Evolutionary conservation across 1,140 invertebrate species (phyloP), one percentile per base, ranked within the genome.

Genomic region (Melipona quadrifasciata): DNA sequence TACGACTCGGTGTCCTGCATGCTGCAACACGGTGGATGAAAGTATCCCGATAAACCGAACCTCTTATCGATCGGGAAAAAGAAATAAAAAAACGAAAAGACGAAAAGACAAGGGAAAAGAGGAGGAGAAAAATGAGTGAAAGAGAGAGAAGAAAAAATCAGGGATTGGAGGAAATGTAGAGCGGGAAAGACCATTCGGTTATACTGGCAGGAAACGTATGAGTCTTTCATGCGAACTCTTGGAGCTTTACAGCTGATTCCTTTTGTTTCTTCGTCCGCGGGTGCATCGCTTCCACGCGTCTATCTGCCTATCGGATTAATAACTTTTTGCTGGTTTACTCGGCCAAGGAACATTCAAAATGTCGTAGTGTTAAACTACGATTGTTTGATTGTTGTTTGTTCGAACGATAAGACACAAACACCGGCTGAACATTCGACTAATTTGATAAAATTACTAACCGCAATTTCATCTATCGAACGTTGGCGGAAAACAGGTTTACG

Each of bases 141-240:
- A 61, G 58, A 61, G 76, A 67, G 21, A 77, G 68, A 39, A 1
- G 17, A 21, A 31, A 27, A 24, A 12, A 68, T 58, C 61, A 34
- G 58, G 31, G 67, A 65, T 27, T 8, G 57, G 53, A 8, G 31
- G 73, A 75, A 75, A 47, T 19, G 51, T 73, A 34, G 55, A 68
- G 78, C 39, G 53, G 78, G 76, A 78, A 81, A 84, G 68, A 47
- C 39, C 73, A 68, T 64, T 86, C 70, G 80, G 53, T 64, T 86
- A 87, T 86, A 82, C 72, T 16, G 70, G 61, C 55, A 85, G 64
- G 76, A 87, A 82, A 90, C 89, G 85, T 85, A 87, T 90, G 89
- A 90, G 90, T 90, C 87, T 90, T 86, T 72, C 83, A 85, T 84
- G 86, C 77, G 51, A 83, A 83, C 82, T 39, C 39, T 39, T 75